phyloP scores from a whole-genome alignment of 2,113 vertebrate species.

The Chrysochloris asiatica region DNA sequence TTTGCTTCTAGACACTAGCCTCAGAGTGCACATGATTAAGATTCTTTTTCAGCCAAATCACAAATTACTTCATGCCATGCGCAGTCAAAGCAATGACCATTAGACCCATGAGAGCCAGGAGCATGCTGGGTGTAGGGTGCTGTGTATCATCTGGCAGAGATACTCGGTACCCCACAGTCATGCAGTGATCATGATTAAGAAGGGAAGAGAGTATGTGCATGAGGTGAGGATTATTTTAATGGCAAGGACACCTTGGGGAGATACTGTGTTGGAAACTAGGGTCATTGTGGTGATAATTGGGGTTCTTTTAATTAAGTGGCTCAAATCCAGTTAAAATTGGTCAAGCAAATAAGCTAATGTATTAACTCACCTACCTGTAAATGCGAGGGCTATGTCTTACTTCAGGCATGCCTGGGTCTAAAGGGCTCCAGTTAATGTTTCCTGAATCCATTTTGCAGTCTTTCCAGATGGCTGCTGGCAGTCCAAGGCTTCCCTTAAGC shows the following conservation, averaged over 20 bases:
- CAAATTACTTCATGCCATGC: background rate
- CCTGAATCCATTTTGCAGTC: accelerated
- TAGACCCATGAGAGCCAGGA: background rate
- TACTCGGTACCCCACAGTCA: background rate
- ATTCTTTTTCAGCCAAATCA: background rate
- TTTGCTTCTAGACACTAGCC: background rate
- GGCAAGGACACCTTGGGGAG: background rate
- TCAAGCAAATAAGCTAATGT: background rate
- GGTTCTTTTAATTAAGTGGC: background rate
- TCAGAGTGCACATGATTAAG: background rate
- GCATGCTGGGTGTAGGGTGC: background rate
- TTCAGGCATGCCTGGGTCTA: background rate
- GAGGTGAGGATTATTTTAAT: background rate
- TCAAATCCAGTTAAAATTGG: background rate
- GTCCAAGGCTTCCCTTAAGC: background rate
- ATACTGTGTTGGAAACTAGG: background rate
- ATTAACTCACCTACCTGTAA: background rate
- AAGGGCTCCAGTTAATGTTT: background rate
- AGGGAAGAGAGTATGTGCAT: background rate
- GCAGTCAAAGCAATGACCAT: background rate
- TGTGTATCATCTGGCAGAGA: background rate
- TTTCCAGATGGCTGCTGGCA: background rate
- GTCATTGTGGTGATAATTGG: background rate
- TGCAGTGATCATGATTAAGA: background rate
- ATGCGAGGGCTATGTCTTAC: background rate